Evolutionary conservation across 2,797 vertebrate genomes (phyloP), one percentile per base, ranked within the genome.

Genomic region (Aythya fuligula): DNA sequence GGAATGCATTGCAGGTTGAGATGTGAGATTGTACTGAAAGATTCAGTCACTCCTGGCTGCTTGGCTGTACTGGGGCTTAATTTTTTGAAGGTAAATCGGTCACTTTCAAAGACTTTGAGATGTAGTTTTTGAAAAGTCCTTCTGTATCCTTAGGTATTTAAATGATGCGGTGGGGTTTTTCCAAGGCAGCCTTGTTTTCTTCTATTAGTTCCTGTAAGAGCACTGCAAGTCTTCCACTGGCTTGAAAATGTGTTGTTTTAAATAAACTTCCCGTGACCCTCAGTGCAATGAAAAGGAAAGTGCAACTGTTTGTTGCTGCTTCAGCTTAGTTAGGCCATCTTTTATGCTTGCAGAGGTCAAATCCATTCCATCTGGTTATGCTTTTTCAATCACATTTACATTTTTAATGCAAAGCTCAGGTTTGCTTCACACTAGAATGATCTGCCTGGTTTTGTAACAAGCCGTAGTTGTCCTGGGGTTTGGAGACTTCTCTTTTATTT

Each of bases 361-460:
- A 94, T 86, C 83, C 57, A 62, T 91, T 94, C 90, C 91, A 89
- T 94, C 62, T 94, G 83, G 60, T 84, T 94, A 74, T 85, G 83
- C 87, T 89, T 6, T 94, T 96, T 93, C 94, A 95, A 80, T 95
- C 89, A 94, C 93, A 89, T 94, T 94, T 96, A 93, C 83, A 95
- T 96, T 94, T 94, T 92, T 96, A 87, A 94, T 96, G 80, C 88
- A 94, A 84, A 91, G 86, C 61, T 89, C 72, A 62, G 60, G 77
- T 95, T 94, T 91, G 41, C 90, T 92, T 95, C 84, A 94, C 77
- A 69, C 80, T 87, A 65, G 90, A 93, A 85, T 65, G 90, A 87
- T 79, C 8, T 2, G 51, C 53, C 57, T 84, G 57, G 69, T 96
- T 96, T 94, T 76, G 12, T 93, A 94, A 94, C 83, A 62, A 75